Evolutionary conservation across 2,113 vertebrate genomes (phyloP), one percentile per base, ranked within the genome.

Genomic region (Orycteropus afer): DNA sequence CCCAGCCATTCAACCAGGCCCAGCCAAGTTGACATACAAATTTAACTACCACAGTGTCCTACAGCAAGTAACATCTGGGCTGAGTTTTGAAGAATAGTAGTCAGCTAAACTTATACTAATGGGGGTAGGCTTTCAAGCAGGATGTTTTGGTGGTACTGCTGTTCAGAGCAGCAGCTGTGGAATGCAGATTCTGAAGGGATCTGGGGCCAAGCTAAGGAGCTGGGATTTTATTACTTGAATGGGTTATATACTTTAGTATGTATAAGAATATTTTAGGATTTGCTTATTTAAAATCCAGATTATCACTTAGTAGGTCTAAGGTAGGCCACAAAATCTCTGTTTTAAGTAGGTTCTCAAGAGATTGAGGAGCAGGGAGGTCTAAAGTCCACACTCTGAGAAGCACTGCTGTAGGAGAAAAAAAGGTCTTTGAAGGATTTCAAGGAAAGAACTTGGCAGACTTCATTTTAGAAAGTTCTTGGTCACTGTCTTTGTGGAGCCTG

Each of bases 391-490:
- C 47, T 78, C 40, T 74, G 11, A 74, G 23, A 74, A n/a, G n/a
- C 37, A 40, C 42, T 37, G 27, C 49, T 71, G 1, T 29, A 77
- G 34, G 27, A n/a, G 55, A 45, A 88, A 25, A 85, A 80, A 32
- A 93, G 65, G 61, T 55, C 78, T 85, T 13, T 57, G 51, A 79
- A 88, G 55, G 65, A 83, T 71, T 49, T 87, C 88, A 78, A 65
- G 82, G n/a, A 81, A 10, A 67, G 42, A 47, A 76, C 15, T 47
- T 47, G 27, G 32, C 9, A 51, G 47, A 78, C 20, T 74, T 78
- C 47, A 78, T 51, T 49, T 34, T 18, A 78, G 76, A 78, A 49
- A 69, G 49, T 73, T 73, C 74, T 93, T 40, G 73, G 14, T 90
- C 18, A 22, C 61, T 91, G n/a, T 78, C 29, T 74, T 86, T 42